Evolutionary conservation across 2,113 vertebrate species (phyloP).

Genomic region (Solea solea): DNA sequence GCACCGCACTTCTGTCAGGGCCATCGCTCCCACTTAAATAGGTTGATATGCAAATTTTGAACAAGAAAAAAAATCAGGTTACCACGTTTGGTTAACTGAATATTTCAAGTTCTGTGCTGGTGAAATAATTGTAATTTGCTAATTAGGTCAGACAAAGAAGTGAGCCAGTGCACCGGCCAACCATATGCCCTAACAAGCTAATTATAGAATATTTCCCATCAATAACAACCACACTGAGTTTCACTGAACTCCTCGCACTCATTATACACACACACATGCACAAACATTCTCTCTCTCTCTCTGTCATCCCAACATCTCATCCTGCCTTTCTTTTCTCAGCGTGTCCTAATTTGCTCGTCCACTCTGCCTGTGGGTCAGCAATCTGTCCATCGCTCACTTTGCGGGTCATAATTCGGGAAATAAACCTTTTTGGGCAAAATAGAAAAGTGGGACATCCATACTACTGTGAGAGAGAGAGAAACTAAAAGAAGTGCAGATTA

Average conservation of each 20-base stretch:
- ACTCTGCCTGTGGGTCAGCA: slow-evolving; percentile 46
- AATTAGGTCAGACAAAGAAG: slow-evolving; percentile 54
- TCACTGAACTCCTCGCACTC: slow-evolving; percentile 28
- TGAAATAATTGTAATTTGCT: slow-evolving; percentile 26
- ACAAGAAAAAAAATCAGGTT: too few relatives aligned
- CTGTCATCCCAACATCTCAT: slow-evolving; percentile 2
- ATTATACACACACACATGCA: background rate
- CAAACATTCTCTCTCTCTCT: slow-evolving; percentile 1
- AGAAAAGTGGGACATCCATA: slow-evolving; percentile 13
- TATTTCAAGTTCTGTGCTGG: slow-evolving; percentile 2
- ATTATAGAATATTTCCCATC: slow-evolving; percentile 58
- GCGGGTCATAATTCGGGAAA: slow-evolving; percentile 19
- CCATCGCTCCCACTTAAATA: background rate
- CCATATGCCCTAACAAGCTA: slow-evolving; percentile 38
- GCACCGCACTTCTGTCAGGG: background rate
- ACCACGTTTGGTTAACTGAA: too few relatives aligned
- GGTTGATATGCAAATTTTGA: too few relatives aligned
- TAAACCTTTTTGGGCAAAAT: slow-evolving; percentile 23
- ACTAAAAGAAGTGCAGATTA: slow-evolving; percentile 9
- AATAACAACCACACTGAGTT: slow-evolving; percentile 57
- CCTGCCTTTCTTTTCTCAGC: slow-evolving; percentile 5
- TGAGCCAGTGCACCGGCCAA: slow-evolving; percentile 51
- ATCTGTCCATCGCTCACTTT: slow-evolving; percentile 50
- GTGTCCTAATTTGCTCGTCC: slow-evolving; percentile 53
- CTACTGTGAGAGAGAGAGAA: too few relatives aligned